Conservation (phyloP, 2,888 invertebrate species). For the Maniola hyperantus region DNA sequence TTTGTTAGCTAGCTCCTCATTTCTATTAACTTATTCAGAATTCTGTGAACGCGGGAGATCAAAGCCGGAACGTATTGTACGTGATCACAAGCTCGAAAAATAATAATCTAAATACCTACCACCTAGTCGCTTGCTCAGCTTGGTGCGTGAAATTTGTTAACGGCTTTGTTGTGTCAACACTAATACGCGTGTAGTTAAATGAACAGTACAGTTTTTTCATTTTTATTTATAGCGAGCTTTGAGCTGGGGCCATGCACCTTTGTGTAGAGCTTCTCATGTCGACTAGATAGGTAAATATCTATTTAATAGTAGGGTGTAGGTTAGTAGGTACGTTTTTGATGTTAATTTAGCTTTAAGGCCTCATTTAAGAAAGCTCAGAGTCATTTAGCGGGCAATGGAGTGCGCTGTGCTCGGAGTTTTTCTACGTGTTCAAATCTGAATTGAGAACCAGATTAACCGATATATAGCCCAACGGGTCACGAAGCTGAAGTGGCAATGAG, state of each 20-base stretch:
- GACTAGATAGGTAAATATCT: not conserved
- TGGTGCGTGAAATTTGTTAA: slow-evolving; percentile 23
- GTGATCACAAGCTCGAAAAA: slow-evolving; percentile 60
- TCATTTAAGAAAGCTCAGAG: too few species aligned
- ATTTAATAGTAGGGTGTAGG: too few species aligned
- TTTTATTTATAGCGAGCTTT: slow-evolving; percentile 12
- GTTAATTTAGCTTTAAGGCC: too few species aligned
- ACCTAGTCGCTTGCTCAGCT: slow-evolving; percentile 25
- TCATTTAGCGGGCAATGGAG: too few species aligned
- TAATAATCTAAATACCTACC: slow-evolving; percentile 58
- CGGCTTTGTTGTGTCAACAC: slow-evolving; percentile 25
- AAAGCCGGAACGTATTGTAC: slow-evolving; percentile 60
- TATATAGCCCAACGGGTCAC: too few species aligned
- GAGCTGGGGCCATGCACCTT: not conserved
- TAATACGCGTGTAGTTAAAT: slow-evolving; percentile 17
- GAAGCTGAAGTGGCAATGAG: too few species aligned
- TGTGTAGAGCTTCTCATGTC: slow-evolving; percentile 2
- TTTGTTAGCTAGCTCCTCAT: too few species aligned
- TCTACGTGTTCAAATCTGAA: too few species aligned
- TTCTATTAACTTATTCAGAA: too few species aligned
- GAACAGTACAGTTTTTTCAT: slow-evolving; percentile 12
- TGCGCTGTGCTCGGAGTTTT: too few species aligned
- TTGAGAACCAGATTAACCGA: too few species aligned
- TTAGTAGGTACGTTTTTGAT: too few species aligned
- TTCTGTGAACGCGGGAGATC: slow-evolving; percentile 39